Conservation (phyloP, 2,113 vertebrate species). For the Nematolebias whitei region DNA sequence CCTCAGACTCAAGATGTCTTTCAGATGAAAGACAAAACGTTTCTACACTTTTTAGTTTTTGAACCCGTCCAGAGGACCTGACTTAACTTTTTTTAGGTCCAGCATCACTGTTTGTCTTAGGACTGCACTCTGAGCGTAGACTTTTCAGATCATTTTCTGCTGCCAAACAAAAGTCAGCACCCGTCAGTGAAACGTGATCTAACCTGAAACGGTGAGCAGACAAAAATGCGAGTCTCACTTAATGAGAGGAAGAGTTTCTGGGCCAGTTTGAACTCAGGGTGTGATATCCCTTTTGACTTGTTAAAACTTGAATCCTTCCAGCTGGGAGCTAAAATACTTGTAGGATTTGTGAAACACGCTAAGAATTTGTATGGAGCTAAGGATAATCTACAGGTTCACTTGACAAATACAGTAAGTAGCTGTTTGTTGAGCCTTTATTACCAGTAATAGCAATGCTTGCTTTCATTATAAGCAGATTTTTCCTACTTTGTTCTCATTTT, state of each 20-base stretch:
- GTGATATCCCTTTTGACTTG: conserved; percentile 29
- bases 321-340: neutral
- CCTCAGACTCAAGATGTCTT: too few species aligned
- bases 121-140: neutral
- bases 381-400: neutral
- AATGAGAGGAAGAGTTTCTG: neutral
- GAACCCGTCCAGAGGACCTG: too few species aligned
- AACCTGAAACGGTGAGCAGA: conserved; percentile 3
- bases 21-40: too few species aligned
- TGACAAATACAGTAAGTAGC: neutral
- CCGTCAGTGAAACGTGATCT: neutral
- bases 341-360: conserved; percentile 18
- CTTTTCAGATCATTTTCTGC: neutral
- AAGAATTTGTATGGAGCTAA: accelerated
- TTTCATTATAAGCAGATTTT: neutral
- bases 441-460: neutral
- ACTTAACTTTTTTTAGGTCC: too few species aligned
- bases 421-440: neutral
- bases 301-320: conserved; percentile 36
- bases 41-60: too few species aligned
- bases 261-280: neutral
- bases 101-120: neutral
- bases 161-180: neutral
- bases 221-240: neutral
- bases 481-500: conserved; percentile 3